Conservation (phyloP, 2,888 invertebrate species). For the Serripes groenlandicus region DNA sequence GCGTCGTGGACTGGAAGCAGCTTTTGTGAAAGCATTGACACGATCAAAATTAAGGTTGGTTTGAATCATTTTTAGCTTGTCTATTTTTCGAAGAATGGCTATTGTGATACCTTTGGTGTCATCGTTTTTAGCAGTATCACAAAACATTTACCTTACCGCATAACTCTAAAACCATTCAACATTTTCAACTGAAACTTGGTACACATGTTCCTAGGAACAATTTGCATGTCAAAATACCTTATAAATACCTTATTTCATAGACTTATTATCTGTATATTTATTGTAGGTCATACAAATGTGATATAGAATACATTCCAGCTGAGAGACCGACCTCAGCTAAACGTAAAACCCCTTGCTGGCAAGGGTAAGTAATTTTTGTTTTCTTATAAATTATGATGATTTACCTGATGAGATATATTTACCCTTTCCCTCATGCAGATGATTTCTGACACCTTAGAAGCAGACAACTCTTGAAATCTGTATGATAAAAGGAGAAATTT, state of each 20-base stretch:
- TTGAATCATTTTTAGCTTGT: too few relatives aligned
- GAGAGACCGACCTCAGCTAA: slow-evolving; percentile 48
- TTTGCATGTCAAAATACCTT: too few relatives aligned
- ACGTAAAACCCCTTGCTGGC: slow-evolving; percentile 67
- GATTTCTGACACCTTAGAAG: not conserved
- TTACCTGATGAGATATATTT: not conserved
- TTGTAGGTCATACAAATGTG: slow-evolving; percentile 81
- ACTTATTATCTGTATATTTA: not conserved
- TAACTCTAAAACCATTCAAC: too few relatives aligned
- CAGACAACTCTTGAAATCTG: too few relatives aligned
- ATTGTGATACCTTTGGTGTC: too few relatives aligned
- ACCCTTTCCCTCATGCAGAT: not conserved
- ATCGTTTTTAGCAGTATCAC: too few relatives aligned
- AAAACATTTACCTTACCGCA: too few relatives aligned
- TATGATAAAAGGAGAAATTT: too few relatives aligned
- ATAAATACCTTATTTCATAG: too few relatives aligned
- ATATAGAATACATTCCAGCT: slow-evolving; percentile 82
- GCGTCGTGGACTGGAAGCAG: slow-evolving; percentile 80
- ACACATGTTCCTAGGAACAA: too few relatives aligned
- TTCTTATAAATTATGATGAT: not conserved
- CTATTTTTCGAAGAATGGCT: too few relatives aligned
- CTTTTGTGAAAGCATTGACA: slow-evolving; percentile 82
- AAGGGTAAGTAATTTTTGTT: slow-evolving; percentile 72
- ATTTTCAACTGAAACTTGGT: too few relatives aligned
- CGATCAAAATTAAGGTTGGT: slow-evolving; percentile 83